A percentile compares a stretch with the other conserved stretches of the same genome.
Conservation (phyloP, 2,888 invertebrate species). For the Cephus runcator region DNA sequence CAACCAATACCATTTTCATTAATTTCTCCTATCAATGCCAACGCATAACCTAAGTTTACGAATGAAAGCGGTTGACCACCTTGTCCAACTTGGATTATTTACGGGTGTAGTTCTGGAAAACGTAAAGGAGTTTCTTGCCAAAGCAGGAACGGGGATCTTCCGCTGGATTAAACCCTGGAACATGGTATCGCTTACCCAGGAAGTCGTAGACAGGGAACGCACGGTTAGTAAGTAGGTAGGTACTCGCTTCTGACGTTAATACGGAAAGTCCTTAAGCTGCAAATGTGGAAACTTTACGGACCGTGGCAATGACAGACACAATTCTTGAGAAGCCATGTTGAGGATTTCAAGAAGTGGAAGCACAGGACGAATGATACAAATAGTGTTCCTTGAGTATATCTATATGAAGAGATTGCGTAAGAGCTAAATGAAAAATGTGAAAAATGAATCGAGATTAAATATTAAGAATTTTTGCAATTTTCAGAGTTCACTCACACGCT, state of each 20-base stretch:
- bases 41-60: background rate
- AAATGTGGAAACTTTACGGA: background rate
- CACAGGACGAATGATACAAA: background rate
- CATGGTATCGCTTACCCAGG: background rate
- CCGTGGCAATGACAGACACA: slow-evolving; percentile 1
- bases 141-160: background rate
- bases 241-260: background rate
- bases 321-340: background rate
- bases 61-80: background rate
- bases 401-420: background rate
- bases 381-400: background rate
- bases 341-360: background rate
- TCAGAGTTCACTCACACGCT: background rate
- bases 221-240: background rate
- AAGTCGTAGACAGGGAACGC: background rate
- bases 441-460: background rate
- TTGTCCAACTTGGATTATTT: background rate
- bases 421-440: background rate
- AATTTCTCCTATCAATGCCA: background rate
- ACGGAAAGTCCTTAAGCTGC: slow-evolving; percentile 3
- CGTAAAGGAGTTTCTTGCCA: background rate
- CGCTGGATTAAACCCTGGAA: background rate
- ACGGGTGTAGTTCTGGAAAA: background rate
- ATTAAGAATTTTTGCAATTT: background rate
- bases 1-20: background rate